These are phyloP conservation scores for Lithobates pipiens DNA, from an alignment of 2,797 vertebrate genomes.

Conservation along the genomic window DNA sequence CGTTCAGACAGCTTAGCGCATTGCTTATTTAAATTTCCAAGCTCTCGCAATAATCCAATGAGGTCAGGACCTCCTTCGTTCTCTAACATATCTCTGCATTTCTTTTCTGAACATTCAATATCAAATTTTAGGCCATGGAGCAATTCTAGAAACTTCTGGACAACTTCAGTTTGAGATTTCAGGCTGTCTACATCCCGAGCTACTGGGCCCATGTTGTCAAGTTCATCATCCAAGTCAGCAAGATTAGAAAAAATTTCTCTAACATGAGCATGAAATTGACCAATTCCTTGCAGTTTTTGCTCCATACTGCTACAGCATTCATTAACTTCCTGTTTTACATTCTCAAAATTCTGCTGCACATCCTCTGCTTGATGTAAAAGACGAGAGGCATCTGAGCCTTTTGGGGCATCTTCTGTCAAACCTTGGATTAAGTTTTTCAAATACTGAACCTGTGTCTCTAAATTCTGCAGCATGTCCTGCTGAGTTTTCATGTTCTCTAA, in stretches of 20 bases:
- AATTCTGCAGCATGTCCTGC: slow-evolving; percentile 86
- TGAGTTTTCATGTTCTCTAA: slow-evolving; percentile 90
- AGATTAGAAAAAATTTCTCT: slow-evolving; percentile 94
- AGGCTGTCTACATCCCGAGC: slow-evolving; percentile 91
- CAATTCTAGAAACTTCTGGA: slow-evolving; percentile 83
- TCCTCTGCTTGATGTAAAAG: slow-evolving; percentile 83
- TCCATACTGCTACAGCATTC: slow-evolving; percentile 89
- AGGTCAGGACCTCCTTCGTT: slow-evolving; percentile 93
- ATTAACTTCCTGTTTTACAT: slow-evolving; percentile 85
- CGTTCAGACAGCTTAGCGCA: slow-evolving; percentile 88
- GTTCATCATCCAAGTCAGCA: slow-evolving; percentile 92
- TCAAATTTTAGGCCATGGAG: slow-evolving; percentile 80
- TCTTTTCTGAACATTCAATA: slow-evolving; percentile 83
- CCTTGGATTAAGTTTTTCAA: slow-evolving; percentile 89
- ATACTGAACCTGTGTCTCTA: slow-evolving; percentile 92
- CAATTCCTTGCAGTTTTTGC: slow-evolving; percentile 90
- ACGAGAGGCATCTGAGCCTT: slow-evolving; percentile 81
- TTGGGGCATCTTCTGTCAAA: slow-evolving; percentile 89
- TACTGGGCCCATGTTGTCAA: slow-evolving; percentile 90
- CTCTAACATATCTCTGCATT: slow-evolving; percentile 89
- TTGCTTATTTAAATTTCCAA: slow-evolving; percentile 92
- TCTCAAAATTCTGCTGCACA: slow-evolving; percentile 83
- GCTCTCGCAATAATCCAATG: slow-evolving; percentile 89
- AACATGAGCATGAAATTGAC: slow-evolving; percentile 88
- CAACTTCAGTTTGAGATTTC: slow-evolving; percentile 90